Base-by-base conservation (phyloP, 2,113 vertebrate genomes). In the Urocolius indicus region DNA sequence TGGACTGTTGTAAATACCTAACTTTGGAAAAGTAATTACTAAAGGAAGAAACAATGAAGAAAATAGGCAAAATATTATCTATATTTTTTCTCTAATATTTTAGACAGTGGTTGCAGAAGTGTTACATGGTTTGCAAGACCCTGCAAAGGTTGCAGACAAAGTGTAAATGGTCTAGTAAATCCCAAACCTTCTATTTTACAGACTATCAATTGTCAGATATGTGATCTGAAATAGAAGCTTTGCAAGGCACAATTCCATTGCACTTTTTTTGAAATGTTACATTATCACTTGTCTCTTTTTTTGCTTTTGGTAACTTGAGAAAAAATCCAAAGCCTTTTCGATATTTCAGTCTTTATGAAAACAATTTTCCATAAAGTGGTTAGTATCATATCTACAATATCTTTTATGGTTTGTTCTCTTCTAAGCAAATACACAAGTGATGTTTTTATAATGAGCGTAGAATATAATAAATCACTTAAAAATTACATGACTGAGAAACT, bases 401-500 rank as follows among this genome's bases (percentile, higher is more conserved):
- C 38, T 41, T 41, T 41, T 41, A 9, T 62, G 29, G 76, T 61
- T 45, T 6, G 10, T 76, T 71, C 5, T 85, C 10, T 69, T 82
- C 69, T 79, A 52, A 34, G 46, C 17, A 79, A 89, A 71, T 69
- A 48, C 1, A 13, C 18, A 86, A 79, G 34, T 66, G 5, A 51
- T 87, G 36, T 57, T 94, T 96, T 81, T 71, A 82, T 89, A 91
- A 94, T 85, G 51, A 91, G 27, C 38, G 12, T 48, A 55, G 52
- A 95, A 91, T 52, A 94, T 65, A 94, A 91, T 48, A 88, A 91
- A 96, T 73, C 54, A 93, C 89, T 93, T 91, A 69, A 94, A 87
- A 97, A 67, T 82, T 6, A 87, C 59, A 30, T 71, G 73, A 84
- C 20, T 65, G 32, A 88, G 76, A 93, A 92, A 78, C 15, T 75